A percentile compares a stretch with the other conserved stretches of the same genome.
Evolutionary conservation across 2,797 vertebrate genomes (phyloP).

Genomic region (Dendrocincla tyrannina): DNA sequence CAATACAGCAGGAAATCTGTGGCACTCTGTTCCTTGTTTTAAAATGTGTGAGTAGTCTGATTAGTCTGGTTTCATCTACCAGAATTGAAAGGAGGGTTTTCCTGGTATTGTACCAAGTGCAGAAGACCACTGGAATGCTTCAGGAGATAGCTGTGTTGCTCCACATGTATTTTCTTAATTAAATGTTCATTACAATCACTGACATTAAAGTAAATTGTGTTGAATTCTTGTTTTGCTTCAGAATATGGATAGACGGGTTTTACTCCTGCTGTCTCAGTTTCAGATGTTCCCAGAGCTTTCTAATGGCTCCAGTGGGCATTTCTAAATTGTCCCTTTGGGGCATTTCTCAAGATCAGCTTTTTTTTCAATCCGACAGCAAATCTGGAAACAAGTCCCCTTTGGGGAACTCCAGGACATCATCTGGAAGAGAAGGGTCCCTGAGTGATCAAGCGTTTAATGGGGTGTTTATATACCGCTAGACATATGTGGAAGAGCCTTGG

Average conservation of each 20-base stretch:
- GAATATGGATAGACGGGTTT: not conserved
- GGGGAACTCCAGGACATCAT: not conserved
- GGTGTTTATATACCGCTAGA: not conserved
- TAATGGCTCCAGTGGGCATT: not conserved
- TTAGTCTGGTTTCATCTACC: constrained; percentile 22
- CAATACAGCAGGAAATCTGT: constrained; percentile 14
- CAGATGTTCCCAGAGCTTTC: not conserved
- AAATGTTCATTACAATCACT: not conserved
- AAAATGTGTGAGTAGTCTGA: constrained; percentile 29
- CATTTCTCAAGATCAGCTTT: not conserved
- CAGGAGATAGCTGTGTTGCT: not conserved
- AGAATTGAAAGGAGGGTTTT: constrained; percentile 14
- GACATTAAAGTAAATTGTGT: not conserved
- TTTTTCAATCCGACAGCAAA: not conserved
- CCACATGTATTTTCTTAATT: not conserved
- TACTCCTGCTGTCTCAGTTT: not conserved
- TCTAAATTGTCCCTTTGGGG: not conserved
- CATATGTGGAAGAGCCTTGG: not conserved
- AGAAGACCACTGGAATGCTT: not conserved
- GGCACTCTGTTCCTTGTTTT: not conserved
- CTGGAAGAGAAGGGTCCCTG: not conserved
- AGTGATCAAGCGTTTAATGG: not conserved
- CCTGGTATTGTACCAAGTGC: not conserved
- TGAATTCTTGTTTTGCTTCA: constrained; percentile 6
- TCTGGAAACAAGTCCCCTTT: not conserved